A percentile compares a stretch with the other conserved stretches of the same genome.
Conservation (phyloP, 2,888 invertebrate species). For the Deroplatys truncata region DNA sequence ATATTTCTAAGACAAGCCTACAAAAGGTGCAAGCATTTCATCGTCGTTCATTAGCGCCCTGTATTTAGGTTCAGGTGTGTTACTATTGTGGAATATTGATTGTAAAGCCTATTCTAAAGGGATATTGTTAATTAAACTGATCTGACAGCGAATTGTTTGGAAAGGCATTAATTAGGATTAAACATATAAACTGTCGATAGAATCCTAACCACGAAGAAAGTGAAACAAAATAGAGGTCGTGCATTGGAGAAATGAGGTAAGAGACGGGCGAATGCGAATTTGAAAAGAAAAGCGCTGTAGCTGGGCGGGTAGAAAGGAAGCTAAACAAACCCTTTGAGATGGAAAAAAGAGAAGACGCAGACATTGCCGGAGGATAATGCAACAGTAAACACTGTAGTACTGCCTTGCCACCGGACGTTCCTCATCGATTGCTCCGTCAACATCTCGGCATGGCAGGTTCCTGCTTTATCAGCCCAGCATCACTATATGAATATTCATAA, state of each 20-base stretch:
- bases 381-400: background rate
- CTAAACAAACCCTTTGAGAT: background rate
- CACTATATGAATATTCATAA: background rate
- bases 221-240: background rate
- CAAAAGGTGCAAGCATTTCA: too few relatives aligned
- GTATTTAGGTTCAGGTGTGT: too few relatives aligned
- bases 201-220: too few relatives aligned
- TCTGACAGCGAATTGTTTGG: too few relatives aligned
- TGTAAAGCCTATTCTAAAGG: too few relatives aligned
- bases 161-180: too few relatives aligned
- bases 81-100: too few relatives aligned
- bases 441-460: background rate
- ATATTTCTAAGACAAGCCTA: too few relatives aligned
- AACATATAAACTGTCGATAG: too few relatives aligned
- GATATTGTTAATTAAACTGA: too few relatives aligned
- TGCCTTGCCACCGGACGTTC: background rate
- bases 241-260: background rate
- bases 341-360: background rate
- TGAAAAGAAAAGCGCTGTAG: background rate
- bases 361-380: background rate
- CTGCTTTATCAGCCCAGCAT: background rate
- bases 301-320: background rate
- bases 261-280: background rate
- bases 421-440: background rate
- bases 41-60: too few relatives aligned